Percentiles rank a stretch among this genome's conserved stretches.
Conservation (phyloP, 2,888 invertebrate species). For the Netelia inedita region DNA sequence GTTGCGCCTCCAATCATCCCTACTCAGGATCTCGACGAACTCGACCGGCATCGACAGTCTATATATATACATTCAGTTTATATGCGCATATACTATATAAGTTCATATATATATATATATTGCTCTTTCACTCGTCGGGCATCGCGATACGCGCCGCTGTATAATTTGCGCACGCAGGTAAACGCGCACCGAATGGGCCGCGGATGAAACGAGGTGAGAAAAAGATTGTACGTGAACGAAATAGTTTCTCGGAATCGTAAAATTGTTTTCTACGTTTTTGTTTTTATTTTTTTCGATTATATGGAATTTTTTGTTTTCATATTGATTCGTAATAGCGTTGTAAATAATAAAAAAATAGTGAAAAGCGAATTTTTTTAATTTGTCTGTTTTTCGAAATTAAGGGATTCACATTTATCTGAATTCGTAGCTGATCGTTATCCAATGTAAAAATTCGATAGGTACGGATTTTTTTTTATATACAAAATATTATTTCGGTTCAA, state of each 20-base stretch:
- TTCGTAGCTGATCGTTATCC: no score
- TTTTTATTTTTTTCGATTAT: background rate
- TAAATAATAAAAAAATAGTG: no score
- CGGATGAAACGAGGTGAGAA: conserved; percentile 45
- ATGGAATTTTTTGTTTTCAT: background rate
- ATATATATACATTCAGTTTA: background rate
- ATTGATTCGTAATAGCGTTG: no score
- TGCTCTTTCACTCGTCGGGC: conserved; percentile 2
- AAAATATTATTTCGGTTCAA: no score
- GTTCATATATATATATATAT: background rate
- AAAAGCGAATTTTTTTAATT: no score
- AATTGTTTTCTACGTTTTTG: background rate
- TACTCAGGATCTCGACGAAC: conserved; percentile 35
- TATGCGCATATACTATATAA: background rate
- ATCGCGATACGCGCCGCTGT: conserved; percentile 22
- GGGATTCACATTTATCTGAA: no score
- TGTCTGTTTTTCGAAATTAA: no score
- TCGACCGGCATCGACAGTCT: background rate
- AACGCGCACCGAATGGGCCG: conserved; percentile 31
- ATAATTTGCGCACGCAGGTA: conserved; percentile 51
- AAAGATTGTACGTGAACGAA: background rate
- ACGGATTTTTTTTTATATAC: no score
- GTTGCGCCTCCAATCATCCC: conserved; percentile 61
- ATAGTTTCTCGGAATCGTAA: conserved; percentile 6
- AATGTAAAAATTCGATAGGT: no score